phyloP scores from a whole-genome alignment of 2,888 invertebrate genomes.

The Lymantria dispar region DNA sequence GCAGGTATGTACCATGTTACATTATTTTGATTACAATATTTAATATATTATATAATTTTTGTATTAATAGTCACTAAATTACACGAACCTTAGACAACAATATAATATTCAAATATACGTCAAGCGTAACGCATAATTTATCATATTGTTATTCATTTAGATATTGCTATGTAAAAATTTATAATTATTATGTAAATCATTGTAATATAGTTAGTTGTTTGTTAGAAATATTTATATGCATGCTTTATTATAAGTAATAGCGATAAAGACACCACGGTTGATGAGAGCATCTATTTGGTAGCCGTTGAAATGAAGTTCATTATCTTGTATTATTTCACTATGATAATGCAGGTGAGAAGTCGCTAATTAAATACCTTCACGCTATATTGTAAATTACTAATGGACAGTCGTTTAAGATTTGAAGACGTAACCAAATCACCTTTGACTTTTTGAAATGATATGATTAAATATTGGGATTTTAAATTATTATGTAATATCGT shows the following conservation, averaged over 20 bases:
- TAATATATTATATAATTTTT: no score
- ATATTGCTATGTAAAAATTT: not conserved
- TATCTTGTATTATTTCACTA: not conserved
- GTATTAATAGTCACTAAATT: conserved; percentile 9
- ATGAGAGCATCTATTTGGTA: not conserved
- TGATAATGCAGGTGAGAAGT: not conserved
- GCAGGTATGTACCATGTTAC: no score
- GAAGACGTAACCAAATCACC: not conserved
- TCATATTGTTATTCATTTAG: conserved; percentile 11
- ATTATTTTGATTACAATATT: no score
- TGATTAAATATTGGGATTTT: not conserved
- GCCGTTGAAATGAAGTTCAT: not conserved
- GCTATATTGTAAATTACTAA: not conserved
- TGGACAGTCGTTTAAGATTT: not conserved
- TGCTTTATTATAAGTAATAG: not conserved
- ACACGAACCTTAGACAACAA: conserved; percentile 7
- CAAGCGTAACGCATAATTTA: not conserved
- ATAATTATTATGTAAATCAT: conserved; percentile 1
- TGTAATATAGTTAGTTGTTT: conserved; percentile 1
- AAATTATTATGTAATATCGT: not conserved
- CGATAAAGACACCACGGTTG: not conserved
- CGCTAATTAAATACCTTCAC: not conserved
- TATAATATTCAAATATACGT: conserved; percentile 21
- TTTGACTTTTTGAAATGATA: not conserved
- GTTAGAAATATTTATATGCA: not conserved